phyloP scores from a whole-genome alignment of 2,888 invertebrate species.

The Rhingia rostrata region DNA sequence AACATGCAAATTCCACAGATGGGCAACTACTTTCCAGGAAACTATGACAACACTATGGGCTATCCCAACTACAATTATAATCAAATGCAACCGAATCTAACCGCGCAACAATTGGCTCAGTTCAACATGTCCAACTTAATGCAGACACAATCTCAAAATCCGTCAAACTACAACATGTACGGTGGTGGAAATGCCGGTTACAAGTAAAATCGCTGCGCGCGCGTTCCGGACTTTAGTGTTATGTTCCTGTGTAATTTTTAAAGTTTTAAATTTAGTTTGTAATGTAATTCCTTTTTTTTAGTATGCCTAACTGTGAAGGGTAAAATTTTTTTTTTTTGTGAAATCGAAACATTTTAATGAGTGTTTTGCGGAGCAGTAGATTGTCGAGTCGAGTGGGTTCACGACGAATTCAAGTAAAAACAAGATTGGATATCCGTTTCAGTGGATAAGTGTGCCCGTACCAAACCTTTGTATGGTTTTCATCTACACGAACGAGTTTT shows the following conservation, averaged over 20 bases:
- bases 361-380: background rate
- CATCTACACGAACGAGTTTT: slow-evolving; percentile 6
- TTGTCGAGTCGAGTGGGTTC: slow-evolving; percentile 7
- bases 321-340: background rate
- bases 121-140: slow-evolving; percentile 58
- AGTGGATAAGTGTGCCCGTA: slow-evolving; percentile 24
- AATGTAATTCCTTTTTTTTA: slow-evolving; percentile 12
- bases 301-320: slow-evolving; percentile 5
- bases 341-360: slow-evolving; percentile 5
- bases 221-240: slow-evolving; percentile 43
- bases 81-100: slow-evolving; percentile 48
- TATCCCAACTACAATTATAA: slow-evolving; percentile 58
- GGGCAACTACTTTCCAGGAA: slow-evolving; percentile 41
- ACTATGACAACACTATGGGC: slow-evolving; percentile 39
- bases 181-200: slow-evolving; percentile 59
- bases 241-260: slow-evolving; percentile 55
- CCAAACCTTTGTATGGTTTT: slow-evolving; percentile 11
- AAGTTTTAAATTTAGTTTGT: slow-evolving; percentile 36
- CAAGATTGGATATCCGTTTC: background rate
- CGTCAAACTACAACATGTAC: slow-evolving; percentile 51
- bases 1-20: slow-evolving; percentile 41
- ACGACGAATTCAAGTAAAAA: slow-evolving; percentile 11
- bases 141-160: slow-evolving; percentile 38
- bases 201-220: slow-evolving; percentile 43
- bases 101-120: slow-evolving; percentile 36